Evolutionary conservation across 2,113 vertebrate species (phyloP).

Genomic region (Nothobranchius kuhntae): DNA sequence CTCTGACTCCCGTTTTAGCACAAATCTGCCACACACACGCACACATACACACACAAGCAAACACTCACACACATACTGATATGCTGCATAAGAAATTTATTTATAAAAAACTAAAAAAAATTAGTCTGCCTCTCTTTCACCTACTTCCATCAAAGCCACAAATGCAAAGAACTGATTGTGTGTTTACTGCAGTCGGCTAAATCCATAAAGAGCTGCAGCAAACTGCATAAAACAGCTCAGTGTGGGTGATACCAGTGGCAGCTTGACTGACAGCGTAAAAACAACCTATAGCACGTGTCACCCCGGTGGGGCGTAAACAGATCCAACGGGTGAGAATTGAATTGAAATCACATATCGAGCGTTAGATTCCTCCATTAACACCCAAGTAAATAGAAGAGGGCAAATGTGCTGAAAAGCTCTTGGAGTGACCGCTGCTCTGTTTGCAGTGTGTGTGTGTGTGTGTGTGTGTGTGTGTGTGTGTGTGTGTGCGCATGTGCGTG

Average conservation of each 20-base stretch:
- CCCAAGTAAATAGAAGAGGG: slow-evolving; percentile 64
- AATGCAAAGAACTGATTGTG: slow-evolving; percentile 10
- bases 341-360: slow-evolving; percentile 95
- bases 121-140: background rate
- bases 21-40: background rate
- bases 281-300: slow-evolving; percentile 78
- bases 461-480: background rate
- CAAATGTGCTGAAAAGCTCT: slow-evolving; percentile 45
- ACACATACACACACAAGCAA: background rate
- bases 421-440: slow-evolving; percentile 69
- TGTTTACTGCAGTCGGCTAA: slow-evolving; percentile 50
- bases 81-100: background rate
- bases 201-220: slow-evolving; percentile 35
- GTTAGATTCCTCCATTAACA: slow-evolving; percentile 90
- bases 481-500: no score
- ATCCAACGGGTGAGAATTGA: slow-evolving; percentile 97
- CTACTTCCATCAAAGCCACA: slow-evolving; percentile 3
- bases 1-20: background rate
- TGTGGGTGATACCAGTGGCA: slow-evolving; percentile 34
- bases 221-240: slow-evolving; percentile 21
- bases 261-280: slow-evolving; percentile 71
- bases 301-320: slow-evolving; percentile 85
- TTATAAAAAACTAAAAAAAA: background rate
- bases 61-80: no score
- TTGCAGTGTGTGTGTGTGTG: slow-evolving; percentile 20